These are phyloP conservation scores for Casuarius casuarius DNA, from an alignment of 2,113 vertebrate species.

Conservation along the genomic window DNA sequence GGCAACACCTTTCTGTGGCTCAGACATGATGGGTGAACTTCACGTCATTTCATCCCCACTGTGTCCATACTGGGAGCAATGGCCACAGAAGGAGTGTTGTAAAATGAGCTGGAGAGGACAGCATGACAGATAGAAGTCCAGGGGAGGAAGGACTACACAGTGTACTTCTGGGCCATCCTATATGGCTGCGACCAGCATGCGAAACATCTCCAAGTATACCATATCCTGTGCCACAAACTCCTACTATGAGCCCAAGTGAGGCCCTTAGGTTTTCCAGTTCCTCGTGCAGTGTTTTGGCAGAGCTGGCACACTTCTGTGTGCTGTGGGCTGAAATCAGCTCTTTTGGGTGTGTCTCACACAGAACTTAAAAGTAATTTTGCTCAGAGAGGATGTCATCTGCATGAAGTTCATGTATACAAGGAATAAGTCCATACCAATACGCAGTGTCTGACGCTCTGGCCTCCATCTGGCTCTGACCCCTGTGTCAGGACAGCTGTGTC, in stretches of 20 bases:
- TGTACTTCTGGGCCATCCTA: neutral
- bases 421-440: neutral
- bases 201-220: neutral
- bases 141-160: neutral
- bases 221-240: neutral
- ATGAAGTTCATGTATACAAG: too few species aligned
- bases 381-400: neutral
- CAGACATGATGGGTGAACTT: fast-evolving
- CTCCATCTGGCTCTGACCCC: neutral
- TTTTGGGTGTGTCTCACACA: fast-evolving
- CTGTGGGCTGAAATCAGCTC: neutral
- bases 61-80: too few species aligned
- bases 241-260: neutral
- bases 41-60: neutral
- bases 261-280: neutral
- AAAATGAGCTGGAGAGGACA: neutral
- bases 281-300: neutral
- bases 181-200: neutral
- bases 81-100: neutral
- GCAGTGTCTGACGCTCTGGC: neutral
- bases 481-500: neutral
- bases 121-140: neutral
- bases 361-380: neutral
- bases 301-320: neutral
- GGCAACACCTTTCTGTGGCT: neutral